Percentiles rank a stretch among this genome's conserved stretches.
phyloP scores from a whole-genome alignment of 92 coral and sea anemone genomes.

The Paramuricea clavata region DNA sequence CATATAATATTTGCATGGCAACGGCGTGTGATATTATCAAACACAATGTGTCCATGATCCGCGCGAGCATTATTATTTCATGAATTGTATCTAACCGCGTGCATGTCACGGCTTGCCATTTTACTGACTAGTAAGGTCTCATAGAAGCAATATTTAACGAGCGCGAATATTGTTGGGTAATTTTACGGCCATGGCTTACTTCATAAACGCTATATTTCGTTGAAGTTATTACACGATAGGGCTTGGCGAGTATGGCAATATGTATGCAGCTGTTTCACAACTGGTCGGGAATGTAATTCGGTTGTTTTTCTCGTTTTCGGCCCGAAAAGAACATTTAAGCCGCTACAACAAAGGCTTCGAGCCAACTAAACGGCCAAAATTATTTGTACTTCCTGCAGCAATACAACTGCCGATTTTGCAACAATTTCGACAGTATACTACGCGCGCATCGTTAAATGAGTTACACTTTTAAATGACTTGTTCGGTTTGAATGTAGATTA shows the following conservation, averaged over 20 bases:
- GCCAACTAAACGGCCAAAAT: not conserved
- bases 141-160: not conserved
- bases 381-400: not conserved
- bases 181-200: not conserved
- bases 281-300: constrained; percentile 19
- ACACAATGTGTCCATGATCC: not conserved
- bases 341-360: not conserved
- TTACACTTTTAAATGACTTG: not conserved
- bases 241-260: not conserved
- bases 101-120: not conserved
- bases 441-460: not conserved
- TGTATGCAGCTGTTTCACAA: constrained; percentile 7
- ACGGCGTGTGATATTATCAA: constrained; percentile 7
- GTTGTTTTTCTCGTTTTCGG: not conserved
- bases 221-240: not conserved
- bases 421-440: not conserved
- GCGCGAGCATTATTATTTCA: not conserved
- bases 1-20: not conserved
- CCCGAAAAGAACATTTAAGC: not conserved
- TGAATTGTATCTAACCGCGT: not conserved
- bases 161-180: not conserved
- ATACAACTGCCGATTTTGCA: too few species aligned
- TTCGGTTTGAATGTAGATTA: not conserved
- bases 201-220: not conserved
- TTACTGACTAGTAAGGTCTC: not conserved